phyloP scores from a whole-genome alignment of 64 coral and sea anemone species.

The Stylophora pistillata region DNA sequence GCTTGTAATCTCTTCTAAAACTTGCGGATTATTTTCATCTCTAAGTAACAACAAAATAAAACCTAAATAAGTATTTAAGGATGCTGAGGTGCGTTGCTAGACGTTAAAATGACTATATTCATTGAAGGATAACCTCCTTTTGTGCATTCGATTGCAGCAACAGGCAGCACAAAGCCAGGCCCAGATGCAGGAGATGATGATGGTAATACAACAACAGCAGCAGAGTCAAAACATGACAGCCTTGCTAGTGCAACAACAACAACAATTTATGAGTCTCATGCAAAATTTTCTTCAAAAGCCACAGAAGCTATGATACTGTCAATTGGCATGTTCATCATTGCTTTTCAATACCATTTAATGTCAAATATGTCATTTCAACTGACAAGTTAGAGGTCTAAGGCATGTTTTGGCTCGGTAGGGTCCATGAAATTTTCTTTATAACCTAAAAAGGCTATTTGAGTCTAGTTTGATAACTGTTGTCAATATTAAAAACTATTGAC shows the following conservation, averaged over 20 bases:
- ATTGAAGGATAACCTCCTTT: too few species aligned
- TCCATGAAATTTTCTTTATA: slow-evolving; percentile 6
- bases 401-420: slow-evolving; percentile 10
- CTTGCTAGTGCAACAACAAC: slow-evolving; percentile 25
- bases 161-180: slow-evolving; percentile 56
- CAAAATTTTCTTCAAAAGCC: slow-evolving; percentile 4
- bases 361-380: too few species aligned
- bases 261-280: slow-evolving; percentile 5
- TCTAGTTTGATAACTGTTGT: slow-evolving; percentile 28
- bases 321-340: slow-evolving; percentile 3
- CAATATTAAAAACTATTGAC: slow-evolving; percentile 16
- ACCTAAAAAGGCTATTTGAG: slow-evolving; percentile 23
- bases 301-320: slow-evolving; percentile 23
- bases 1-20: too few species aligned
- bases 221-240: slow-evolving; percentile 9
- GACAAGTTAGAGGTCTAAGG: not conserved
- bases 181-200: slow-evolving; percentile 60
- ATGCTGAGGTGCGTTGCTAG: too few species aligned
- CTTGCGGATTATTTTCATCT: too few species aligned
- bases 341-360: slow-evolving; percentile 21
- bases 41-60: too few species aligned
- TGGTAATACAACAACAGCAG: not conserved
- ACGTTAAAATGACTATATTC: too few species aligned
- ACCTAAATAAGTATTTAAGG: too few species aligned
- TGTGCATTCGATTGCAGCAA: slow-evolving; percentile 26